Conservation (phyloP, 2,888 invertebrate species). For the Metalampra italica region DNA sequence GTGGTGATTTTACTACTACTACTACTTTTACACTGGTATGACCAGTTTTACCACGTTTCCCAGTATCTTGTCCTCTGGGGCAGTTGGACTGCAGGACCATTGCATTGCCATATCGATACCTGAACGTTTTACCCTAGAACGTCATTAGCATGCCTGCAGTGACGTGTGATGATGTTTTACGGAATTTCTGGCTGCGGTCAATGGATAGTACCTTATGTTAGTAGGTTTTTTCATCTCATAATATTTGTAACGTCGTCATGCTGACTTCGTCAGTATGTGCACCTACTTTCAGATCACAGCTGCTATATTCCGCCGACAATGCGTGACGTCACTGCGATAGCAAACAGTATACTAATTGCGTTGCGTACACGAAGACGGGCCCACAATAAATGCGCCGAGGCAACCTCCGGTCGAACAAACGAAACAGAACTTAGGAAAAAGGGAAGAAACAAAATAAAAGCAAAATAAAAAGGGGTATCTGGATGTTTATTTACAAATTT, state of each 20-base stretch:
- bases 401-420: slow-evolving; percentile 1
- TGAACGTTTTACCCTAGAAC: neutral
- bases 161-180: neutral
- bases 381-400: slow-evolving; percentile 20
- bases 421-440: slow-evolving; percentile 18
- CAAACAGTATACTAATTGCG: slow-evolving; percentile 31
- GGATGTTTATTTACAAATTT: slow-evolving; percentile 77
- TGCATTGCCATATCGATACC: too few relatives aligned
- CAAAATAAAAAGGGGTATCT: slow-evolving; percentile 74
- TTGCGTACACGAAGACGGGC: slow-evolving; percentile 41
- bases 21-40: too few relatives aligned
- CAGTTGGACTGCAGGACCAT: too few relatives aligned
- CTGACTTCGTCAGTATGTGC: neutral
- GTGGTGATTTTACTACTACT: too few relatives aligned
- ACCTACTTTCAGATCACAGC: too few relatives aligned
- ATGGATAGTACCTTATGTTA: too few relatives aligned
- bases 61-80: too few relatives aligned
- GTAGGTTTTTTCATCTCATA: too few relatives aligned
- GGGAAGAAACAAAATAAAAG: slow-evolving; percentile 56
- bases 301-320: neutral
- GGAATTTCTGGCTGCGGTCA: too few relatives aligned
- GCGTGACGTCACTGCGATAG: neutral
- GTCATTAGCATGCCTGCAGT: neutral
- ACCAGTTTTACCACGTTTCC: too few relatives aligned
- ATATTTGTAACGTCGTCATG: neutral